A percentile compares a stretch with the other conserved stretches of the same genome.
Evolutionary conservation across 2,888 invertebrate species (phyloP).

Genomic region (Boloria selene): DNA sequence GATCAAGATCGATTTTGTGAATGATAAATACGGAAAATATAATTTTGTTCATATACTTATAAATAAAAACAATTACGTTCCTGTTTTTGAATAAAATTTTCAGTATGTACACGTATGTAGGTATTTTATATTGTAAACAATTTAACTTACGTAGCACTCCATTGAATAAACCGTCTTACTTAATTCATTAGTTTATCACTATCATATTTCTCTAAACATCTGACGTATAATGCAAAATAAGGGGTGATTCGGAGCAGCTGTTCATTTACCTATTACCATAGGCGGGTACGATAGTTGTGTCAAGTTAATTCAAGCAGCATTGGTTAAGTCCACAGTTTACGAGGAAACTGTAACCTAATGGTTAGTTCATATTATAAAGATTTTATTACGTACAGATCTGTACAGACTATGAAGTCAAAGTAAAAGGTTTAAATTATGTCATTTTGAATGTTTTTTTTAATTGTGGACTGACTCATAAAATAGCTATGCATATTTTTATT

Average conservation of each 20-base stretch:
- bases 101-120: not conserved
- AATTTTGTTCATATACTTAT: too few species aligned
- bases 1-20: too few species aligned
- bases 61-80: not conserved
- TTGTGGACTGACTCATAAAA: too few species aligned
- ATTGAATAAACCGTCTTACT: not conserved
- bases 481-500: too few species aligned
- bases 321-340: slow-evolving; percentile 17
- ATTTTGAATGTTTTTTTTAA: too few species aligned
- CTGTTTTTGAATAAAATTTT: not conserved
- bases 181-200: slow-evolving; percentile 13
- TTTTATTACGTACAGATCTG: too few species aligned
- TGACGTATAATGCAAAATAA: slow-evolving; percentile 17
- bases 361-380: too few species aligned
- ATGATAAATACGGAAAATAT: too few species aligned
- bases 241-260: slow-evolving; percentile 12
- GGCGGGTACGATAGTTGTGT: slow-evolving; percentile 16
- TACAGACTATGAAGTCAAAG: too few species aligned
- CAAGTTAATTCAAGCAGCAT: slow-evolving; percentile 18
- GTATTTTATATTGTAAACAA: not conserved
- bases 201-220: slow-evolving; percentile 11
- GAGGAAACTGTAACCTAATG: slow-evolving; percentile 2
- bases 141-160: not conserved
- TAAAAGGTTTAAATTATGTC: too few species aligned
- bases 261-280: slow-evolving; percentile 17